Conservation (phyloP, 2,888 invertebrate species). For the Pheosia gnoma region DNA sequence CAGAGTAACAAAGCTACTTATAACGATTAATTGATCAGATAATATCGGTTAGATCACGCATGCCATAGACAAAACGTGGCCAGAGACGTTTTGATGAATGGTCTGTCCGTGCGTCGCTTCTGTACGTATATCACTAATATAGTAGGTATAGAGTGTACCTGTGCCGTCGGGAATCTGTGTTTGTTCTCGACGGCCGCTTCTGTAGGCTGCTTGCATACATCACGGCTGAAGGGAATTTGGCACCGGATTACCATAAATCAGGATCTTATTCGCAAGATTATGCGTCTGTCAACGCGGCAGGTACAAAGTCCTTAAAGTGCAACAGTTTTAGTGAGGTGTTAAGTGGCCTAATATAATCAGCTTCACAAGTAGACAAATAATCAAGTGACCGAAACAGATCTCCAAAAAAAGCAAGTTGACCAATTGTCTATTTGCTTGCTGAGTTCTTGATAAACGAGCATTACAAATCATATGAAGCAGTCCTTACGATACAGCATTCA, state of each 20-base stretch:
- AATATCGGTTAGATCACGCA: constrained; percentile 50
- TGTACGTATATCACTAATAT: constrained; percentile 60
- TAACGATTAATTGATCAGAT: constrained; percentile 42
- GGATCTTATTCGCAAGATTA: no score
- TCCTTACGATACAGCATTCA: constrained; percentile 17
- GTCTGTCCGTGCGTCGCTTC: constrained; percentile 63
- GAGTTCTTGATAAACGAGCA: no score
- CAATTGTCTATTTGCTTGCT: no score
- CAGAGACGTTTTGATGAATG: constrained; percentile 69
- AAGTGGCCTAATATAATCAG: neutral
- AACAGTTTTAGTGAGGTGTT: neutral
- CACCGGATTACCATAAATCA: neutral
- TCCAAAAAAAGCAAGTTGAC: no score
- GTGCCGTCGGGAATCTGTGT: constrained; percentile 15
- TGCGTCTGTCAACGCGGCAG: no score
- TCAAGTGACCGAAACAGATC: no score
- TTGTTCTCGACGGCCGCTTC: constrained; percentile 32
- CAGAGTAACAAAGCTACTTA: constrained; percentile 1
- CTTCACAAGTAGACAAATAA: no score
- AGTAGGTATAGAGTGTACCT: constrained; percentile 22
- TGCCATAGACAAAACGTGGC: constrained; percentile 38
- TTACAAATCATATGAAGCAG: neutral
- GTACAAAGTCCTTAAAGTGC: neutral
- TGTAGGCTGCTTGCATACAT: neutral
- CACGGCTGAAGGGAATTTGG: neutral